These are phyloP conservation scores for Periophthalmus modestus DNA, from an alignment of 2,113 vertebrate species.

Conservation along the genomic window DNA sequence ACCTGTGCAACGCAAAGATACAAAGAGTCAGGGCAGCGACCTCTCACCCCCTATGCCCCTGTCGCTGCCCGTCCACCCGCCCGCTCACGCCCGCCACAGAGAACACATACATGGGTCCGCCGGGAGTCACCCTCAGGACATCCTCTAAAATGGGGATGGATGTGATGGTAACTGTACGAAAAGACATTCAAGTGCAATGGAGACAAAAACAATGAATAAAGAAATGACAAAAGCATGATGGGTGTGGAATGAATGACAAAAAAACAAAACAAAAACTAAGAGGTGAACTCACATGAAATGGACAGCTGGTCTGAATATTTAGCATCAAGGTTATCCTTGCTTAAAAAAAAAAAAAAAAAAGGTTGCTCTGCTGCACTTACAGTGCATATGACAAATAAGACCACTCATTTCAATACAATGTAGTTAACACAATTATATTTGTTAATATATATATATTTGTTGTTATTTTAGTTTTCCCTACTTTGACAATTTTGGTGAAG, in stretches of 20 bases:
- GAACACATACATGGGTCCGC: slow-evolving; percentile 20
- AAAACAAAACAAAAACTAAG: neutral
- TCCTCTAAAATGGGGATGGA: neutral
- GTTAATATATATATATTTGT: too few relatives aligned
- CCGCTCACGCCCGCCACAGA: slow-evolving; percentile 33
- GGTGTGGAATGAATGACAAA: neutral
- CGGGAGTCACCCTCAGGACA: neutral
- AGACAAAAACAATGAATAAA: neutral
- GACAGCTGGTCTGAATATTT: neutral
- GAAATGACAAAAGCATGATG: neutral
- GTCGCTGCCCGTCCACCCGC: slow-evolving; percentile 58
- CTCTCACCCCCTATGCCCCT: slow-evolving; percentile 63
- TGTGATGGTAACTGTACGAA: neutral
- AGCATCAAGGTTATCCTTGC: neutral
- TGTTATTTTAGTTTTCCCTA: too few relatives aligned
- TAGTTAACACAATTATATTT: too few relatives aligned
- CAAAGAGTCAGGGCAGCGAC: slow-evolving; percentile 83
- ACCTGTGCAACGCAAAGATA: slow-evolving; percentile 86
- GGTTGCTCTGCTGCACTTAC: too few relatives aligned
- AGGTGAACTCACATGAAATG: neutral
- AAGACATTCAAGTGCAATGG: neutral
- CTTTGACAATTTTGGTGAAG: too few relatives aligned
- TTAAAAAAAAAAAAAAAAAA: too few relatives aligned
- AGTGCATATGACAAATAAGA: too few relatives aligned
- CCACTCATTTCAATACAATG: too few relatives aligned